A percentile compares a stretch with the other conserved stretches of the same genome.
Conservation (phyloP, 2,888 invertebrate genomes). For the Gastracanthus pulcherrimus region DNA sequence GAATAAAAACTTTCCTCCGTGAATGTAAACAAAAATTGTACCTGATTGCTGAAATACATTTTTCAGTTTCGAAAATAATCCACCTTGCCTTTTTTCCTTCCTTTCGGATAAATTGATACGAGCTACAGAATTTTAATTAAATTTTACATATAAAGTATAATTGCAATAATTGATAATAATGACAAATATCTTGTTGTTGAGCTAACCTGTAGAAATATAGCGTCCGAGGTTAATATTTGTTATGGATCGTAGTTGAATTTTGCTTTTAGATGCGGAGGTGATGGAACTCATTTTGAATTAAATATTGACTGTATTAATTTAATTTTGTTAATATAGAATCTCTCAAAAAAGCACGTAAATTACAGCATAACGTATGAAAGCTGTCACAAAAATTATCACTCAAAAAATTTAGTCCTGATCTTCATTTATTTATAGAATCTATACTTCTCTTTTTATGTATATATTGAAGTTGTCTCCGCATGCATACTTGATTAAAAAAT, state of each 20-base stretch:
- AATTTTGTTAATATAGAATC: not conserved
- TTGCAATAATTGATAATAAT: too few species aligned
- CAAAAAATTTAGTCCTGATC: not conserved
- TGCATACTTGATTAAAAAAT: not conserved
- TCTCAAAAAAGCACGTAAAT: not conserved
- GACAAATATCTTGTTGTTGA: not conserved
- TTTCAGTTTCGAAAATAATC: conserved; percentile 14
- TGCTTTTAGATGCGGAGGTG: not conserved
- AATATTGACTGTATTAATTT: not conserved
- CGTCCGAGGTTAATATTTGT: not conserved
- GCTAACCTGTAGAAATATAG: not conserved
- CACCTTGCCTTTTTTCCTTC: not conserved
- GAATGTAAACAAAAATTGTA: not conserved
- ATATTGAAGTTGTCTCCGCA: not conserved
- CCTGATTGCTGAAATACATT: conserved; percentile 18
- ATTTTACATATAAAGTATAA: not conserved
- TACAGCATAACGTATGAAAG: not conserved
- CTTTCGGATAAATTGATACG: not conserved
- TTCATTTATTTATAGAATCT: not conserved
- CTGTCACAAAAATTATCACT: not conserved
- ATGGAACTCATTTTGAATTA: not conserved
- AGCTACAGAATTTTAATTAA: not conserved
- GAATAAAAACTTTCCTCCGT: too few species aligned
- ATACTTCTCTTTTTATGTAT: not conserved
- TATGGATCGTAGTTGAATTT: not conserved